These are phyloP conservation scores for Tethea ocularis DNA, from an alignment of 2,888 invertebrate species.

Conservation along the genomic window DNA sequence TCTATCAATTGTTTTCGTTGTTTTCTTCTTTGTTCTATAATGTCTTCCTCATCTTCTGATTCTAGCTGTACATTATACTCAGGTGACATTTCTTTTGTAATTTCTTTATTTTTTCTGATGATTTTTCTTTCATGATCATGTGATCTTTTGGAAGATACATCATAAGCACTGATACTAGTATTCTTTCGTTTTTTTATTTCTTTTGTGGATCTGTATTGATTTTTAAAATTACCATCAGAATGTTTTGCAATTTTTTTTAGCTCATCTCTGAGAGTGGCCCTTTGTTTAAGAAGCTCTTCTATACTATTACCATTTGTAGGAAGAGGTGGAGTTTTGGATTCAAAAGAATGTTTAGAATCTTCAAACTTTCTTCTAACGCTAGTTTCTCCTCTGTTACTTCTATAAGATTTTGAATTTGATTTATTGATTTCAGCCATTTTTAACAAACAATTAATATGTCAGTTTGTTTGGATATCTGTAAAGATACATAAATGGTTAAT, in stretches of 20 bases:
- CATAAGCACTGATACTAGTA: conserved; percentile 36
- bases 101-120: conserved; percentile 27
- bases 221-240: conserved; percentile 35
- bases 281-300: conserved; percentile 65
- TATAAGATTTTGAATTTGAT: conserved; percentile 48
- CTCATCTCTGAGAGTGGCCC: conserved; percentile 63
- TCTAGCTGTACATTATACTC: conserved; percentile 85
- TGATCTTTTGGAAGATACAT: conserved; percentile 28
- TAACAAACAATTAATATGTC: conserved; percentile 25
- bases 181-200: conserved; percentile 44
- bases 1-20: conserved; percentile 93
- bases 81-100: conserved; percentile 49
- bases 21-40: conserved; percentile 94
- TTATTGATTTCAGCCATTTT: conserved; percentile 57
- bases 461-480: conserved; percentile 56
- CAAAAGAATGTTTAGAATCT: conserved; percentile 39
- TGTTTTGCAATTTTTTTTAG: conserved; percentile 55
- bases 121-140: conserved; percentile 28
- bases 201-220: conserved; percentile 29
- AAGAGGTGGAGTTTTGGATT: conserved; percentile 71
- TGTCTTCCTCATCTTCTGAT: conserved; percentile 94
- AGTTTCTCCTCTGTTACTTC: conserved; percentile 43
- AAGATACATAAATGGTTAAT: conserved; percentile 43
- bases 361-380: conserved; percentile 46
- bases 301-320: conserved; percentile 55